These are phyloP conservation scores for Eilema griseolum DNA, from an alignment of 2,888 invertebrate genomes.

Conservation along the genomic window DNA sequence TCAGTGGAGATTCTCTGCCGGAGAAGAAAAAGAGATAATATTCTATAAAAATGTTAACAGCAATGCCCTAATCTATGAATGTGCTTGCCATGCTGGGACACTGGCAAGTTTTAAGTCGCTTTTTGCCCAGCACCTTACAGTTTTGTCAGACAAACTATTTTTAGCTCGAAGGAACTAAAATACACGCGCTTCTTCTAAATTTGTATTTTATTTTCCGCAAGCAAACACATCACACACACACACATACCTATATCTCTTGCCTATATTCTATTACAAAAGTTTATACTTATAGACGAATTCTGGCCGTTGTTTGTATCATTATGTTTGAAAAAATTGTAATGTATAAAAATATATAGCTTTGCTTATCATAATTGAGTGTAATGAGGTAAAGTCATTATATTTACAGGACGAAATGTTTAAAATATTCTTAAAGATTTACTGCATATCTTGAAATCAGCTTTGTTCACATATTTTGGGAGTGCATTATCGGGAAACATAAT, in stretches of 20 bases:
- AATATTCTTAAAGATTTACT: background rate
- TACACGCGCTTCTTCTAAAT: conserved; percentile 29
- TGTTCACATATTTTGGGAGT: conserved; percentile 49
- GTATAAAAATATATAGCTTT: too few species aligned
- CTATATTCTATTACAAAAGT: background rate
- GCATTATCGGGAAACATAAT: conserved; percentile 50
- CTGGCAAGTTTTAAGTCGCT: conserved; percentile 29
- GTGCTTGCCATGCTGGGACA: conserved; percentile 20
- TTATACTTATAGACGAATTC: background rate
- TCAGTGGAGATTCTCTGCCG: too few species aligned
- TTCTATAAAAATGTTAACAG: background rate
- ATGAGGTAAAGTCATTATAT: background rate
- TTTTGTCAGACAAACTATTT: conserved; percentile 59
- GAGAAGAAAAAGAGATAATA: background rate
- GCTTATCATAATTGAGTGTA: background rate
- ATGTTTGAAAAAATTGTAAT: background rate
- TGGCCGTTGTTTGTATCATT: background rate
- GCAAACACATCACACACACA: conserved; percentile 8
- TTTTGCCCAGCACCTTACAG: conserved; percentile 40
- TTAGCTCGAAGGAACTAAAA: conserved; percentile 49
- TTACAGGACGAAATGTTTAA: background rate
- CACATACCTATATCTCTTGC: background rate
- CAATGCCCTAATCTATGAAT: conserved; percentile 29
- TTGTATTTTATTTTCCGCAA: conserved; percentile 27
- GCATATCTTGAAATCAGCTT: conserved; percentile 1